These are phyloP conservation scores for Bombus turneri DNA, from an alignment of 1,140 invertebrate species.

Conservation along the genomic window DNA sequence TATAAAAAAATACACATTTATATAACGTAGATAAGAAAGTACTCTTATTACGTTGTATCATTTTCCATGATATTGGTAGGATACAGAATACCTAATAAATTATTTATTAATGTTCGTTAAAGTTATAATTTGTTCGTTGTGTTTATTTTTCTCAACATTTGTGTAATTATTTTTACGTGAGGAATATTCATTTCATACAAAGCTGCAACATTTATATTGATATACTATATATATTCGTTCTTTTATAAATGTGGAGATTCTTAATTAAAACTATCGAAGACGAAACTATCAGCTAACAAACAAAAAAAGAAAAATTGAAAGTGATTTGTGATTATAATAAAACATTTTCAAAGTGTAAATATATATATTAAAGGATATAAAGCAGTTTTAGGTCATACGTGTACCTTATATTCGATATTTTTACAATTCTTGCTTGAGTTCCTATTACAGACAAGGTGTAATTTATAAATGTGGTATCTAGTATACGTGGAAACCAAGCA, in stretches of 20 bases:
- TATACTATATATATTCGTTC: background rate
- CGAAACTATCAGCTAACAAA: background rate
- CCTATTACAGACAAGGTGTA: conserved; percentile 56
- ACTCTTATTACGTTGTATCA: background rate
- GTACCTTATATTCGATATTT: conserved; percentile 60
- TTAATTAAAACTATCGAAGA: background rate
- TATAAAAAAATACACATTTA: conserved; percentile 3
- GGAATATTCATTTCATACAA: background rate
- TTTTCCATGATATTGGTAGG: background rate
- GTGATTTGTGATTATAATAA: conserved; percentile 38
- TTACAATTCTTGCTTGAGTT: conserved; percentile 65
- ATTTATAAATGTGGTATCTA: conserved; percentile 69
- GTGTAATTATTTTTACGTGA: background rate
- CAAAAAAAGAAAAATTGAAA: background rate
- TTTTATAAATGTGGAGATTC: conserved; percentile 11
- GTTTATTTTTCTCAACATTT: conserved; percentile 29
- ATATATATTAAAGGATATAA: conserved; percentile 62
- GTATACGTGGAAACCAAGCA: conserved; percentile 65
- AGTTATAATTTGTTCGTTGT: conserved; percentile 5
- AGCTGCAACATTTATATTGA: background rate
- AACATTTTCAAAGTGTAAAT: conserved; percentile 61
- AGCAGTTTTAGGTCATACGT: conserved; percentile 47
- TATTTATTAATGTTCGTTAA: conserved; percentile 28
- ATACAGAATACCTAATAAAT: background rate
- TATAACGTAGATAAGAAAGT: conserved; percentile 6